phyloP scores from a whole-genome alignment of 2,113 vertebrate species.

The Antechinus stuartii region DNA sequence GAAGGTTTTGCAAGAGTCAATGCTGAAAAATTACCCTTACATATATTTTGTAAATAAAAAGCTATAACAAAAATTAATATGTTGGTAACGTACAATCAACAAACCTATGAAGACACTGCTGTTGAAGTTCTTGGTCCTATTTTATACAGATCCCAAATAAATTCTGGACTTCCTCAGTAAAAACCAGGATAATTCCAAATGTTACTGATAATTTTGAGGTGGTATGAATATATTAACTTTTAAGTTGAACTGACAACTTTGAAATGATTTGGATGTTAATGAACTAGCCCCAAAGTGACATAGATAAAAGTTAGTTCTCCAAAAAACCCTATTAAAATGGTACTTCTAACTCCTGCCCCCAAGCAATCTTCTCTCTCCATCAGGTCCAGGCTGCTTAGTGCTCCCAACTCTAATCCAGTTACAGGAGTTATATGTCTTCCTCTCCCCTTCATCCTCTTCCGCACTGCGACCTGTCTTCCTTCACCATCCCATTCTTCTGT shows the following conservation, averaged over 20 bases:
- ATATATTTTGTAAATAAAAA: too few relatives aligned
- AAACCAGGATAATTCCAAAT: not conserved
- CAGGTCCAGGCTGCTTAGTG: not conserved
- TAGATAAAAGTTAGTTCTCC: not conserved
- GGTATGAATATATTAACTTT: not conserved
- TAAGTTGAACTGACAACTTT: not conserved
- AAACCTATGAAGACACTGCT: not conserved
- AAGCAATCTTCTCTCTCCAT: not conserved
- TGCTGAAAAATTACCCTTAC: too few relatives aligned
- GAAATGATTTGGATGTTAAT: not conserved
- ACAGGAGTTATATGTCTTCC: not conserved
- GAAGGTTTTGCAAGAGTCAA: too few relatives aligned
- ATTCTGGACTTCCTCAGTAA: not conserved
- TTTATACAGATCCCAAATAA: not conserved
- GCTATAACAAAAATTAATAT: not conserved
- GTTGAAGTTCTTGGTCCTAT: not conserved
- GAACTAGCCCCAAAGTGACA: not conserved
- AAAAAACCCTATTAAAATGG: not conserved
- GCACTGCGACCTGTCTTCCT: not conserved
- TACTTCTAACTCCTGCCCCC: not conserved
- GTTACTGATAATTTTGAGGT: not conserved
- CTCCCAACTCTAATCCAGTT: not conserved
- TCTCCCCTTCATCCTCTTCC: not conserved
- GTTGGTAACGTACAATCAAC: not conserved
- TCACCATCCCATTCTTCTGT: not conserved